Evolutionary conservation across 2,113 vertebrate species (phyloP).

Genomic region (Megaceryle torquata): DNA sequence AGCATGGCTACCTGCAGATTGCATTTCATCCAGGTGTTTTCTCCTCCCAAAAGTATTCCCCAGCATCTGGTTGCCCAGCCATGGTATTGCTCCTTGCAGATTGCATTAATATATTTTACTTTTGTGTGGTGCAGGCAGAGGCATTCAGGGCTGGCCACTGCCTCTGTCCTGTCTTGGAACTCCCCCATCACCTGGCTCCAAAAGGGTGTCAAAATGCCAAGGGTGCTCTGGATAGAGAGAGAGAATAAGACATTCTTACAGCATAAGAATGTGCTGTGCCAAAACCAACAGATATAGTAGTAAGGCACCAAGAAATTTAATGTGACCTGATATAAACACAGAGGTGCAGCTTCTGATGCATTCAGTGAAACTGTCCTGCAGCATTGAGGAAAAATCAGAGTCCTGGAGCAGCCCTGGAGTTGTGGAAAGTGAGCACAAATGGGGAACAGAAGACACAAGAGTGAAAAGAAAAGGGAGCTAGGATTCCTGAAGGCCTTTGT

Average conservation of each 20-base stretch:
- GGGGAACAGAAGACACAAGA: neutral
- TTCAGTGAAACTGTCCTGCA: neutral
- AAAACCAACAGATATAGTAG: neutral
- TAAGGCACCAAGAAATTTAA: neutral
- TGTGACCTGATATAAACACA: neutral
- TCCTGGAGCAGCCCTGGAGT: neutral
- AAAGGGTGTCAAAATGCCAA: neutral
- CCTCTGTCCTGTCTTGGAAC: neutral
- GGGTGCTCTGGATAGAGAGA: neutral
- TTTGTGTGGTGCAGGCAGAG: neutral
- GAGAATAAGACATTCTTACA: neutral
- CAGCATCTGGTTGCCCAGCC: neutral
- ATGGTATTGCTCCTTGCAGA: neutral
- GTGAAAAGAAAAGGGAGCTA: neutral
- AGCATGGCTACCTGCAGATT: neutral
- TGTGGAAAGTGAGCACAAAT: neutral
- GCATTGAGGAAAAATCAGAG: neutral
- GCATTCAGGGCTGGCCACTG: neutral
- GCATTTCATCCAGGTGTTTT: neutral
- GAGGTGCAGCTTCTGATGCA: neutral
- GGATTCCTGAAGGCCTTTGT: neutral
- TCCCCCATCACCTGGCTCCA: neutral
- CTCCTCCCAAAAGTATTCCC: neutral
- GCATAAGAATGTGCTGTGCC: neutral
- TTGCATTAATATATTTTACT: neutral